Percentiles rank a stretch among this genome's conserved stretches.
phyloP scores from a whole-genome alignment of 1,140 invertebrate species.

The Leptopilina boulardi region DNA sequence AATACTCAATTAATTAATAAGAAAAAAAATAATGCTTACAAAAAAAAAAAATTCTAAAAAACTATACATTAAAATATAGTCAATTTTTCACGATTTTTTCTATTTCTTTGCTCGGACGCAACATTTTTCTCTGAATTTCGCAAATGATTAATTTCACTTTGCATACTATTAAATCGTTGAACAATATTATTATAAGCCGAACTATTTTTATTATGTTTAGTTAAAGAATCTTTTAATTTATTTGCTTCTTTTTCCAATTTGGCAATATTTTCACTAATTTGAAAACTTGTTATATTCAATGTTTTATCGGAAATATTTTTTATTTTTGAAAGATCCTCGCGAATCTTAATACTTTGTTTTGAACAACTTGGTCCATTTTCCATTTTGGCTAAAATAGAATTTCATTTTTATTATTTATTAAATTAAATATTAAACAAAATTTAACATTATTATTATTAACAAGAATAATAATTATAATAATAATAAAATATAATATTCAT shows the following conservation, averaged over 20 bases:
- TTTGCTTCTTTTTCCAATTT: constrained; percentile 81
- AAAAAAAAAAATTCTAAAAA: neutral
- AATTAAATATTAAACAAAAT: too few species aligned
- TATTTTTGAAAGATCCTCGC: constrained; percentile 58
- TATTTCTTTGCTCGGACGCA: constrained; percentile 81
- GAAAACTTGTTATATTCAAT: constrained; percentile 86
- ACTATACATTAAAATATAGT: constrained; percentile 78
- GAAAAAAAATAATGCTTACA: neutral
- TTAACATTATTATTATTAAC: neutral
- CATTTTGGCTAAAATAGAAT: constrained; percentile 49
- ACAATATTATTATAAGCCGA: constrained; percentile 78
- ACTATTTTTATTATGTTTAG: constrained; percentile 78
- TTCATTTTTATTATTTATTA: neutral
- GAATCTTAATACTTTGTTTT: constrained; percentile 53
- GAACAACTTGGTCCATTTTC: constrained; percentile 58
- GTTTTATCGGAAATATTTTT: constrained; percentile 81
- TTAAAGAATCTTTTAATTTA: constrained; percentile 81
- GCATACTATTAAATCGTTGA: constrained; percentile 78
- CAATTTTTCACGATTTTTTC: constrained; percentile 83
- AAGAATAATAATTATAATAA: constrained; percentile 11
- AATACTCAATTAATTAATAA: neutral
- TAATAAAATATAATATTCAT: too few species aligned
- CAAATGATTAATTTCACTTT: constrained; percentile 79
- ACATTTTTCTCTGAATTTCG: constrained; percentile 80
- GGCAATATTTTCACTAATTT: constrained; percentile 84